These are phyloP conservation scores for Drosophila lacteicornis DNA, from an alignment of 1,140 invertebrate genomes.

Conservation along the genomic window DNA sequence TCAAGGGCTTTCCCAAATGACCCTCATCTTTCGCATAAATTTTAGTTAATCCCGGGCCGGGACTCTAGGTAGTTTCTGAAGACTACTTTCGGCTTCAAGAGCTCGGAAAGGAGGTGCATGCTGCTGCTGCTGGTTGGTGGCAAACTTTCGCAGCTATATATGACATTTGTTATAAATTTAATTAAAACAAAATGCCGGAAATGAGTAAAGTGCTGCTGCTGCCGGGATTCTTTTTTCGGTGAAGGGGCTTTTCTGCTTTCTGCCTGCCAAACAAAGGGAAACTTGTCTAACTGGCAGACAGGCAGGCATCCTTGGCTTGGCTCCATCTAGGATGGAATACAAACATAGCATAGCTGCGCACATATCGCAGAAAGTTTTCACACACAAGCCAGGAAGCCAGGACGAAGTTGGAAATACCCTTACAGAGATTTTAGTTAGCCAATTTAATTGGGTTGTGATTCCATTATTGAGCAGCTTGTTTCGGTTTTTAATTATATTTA, in stretches of 20 bases:
- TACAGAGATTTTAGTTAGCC: no score
- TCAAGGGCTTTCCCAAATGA: slow-evolving; percentile 6
- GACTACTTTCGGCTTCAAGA: slow-evolving; percentile 2
- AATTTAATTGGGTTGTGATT: no score
- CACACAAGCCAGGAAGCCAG: background rate
- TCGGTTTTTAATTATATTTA: no score
- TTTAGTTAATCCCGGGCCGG: slow-evolving; percentile 17
- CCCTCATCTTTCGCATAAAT: slow-evolving; percentile 36
- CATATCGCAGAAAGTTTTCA: slow-evolving; percentile 11
- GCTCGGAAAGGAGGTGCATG: background rate
- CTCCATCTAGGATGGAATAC: background rate
- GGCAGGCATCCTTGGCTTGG: slow-evolving; percentile 1
- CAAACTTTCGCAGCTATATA: slow-evolving; percentile 40
- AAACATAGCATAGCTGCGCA: slow-evolving; percentile 4
- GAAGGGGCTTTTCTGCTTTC: background rate
- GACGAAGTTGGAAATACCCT: slow-evolving; percentile 8
- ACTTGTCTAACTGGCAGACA: slow-evolving; percentile 60
- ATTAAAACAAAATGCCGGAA: slow-evolving; percentile 77
- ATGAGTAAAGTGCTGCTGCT: slow-evolving; percentile 47
- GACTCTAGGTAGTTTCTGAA: background rate
- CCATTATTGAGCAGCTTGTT: no score
- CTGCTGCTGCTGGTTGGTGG: slow-evolving; percentile 13
- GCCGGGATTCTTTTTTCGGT: background rate
- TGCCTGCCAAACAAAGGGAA: slow-evolving; percentile 46
- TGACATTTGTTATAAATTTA: slow-evolving; percentile 79